Evolutionary conservation across 37 sponge, comb jelly and placozoan genomes (phyloP), one percentile per base, ranked within the genome.

Genomic region (Lycopodina hypogea): DNA sequence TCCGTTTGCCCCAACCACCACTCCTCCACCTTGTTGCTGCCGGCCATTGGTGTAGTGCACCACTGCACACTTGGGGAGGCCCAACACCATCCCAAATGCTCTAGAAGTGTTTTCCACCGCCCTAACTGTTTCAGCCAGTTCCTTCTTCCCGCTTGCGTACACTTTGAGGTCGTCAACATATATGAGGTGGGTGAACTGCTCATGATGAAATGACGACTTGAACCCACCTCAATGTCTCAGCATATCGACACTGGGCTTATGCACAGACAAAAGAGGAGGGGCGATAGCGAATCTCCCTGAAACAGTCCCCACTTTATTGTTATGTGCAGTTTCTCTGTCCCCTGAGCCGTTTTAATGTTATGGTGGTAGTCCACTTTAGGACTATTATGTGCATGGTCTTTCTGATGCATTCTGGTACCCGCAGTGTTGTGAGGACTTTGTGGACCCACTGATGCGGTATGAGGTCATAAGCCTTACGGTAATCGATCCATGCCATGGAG

Each of bases 241-340:
- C 50, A 65, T 30, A 35, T 28, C 11, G 52, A 55, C 15, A 82
- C 68, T 40, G 48, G 68, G 17, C 48, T 8, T 3, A 41, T 41
- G 26, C 70, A 42, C 2, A 70, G 48, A n/a, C 70, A 70, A 15
- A 70, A 82, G 38, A 74, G 75, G 21, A 82, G 75, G 36, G 75
- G 75, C 0, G 75, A 82, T 11, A 82, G 58, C 56, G 83, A 74
- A 55, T 81, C 82, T 19, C 83, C 83, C 48, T 75, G 75, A 45
- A 82, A 82, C 15, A 82, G 56, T 12, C 83, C 75, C 50, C 83
- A 3, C 26, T 55, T 22, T 6, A 56, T 9, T n/a, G 39, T 41
- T 11, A 70, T 39, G 45, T 3, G 37, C 3, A 35, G 11, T 7
- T 6, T 36, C 15, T 3, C 37, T 32, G 37, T 8, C 15, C 67